Conservation (phyloP, 2,113 vertebrate species). For the Nesospiza acunhae region DNA sequence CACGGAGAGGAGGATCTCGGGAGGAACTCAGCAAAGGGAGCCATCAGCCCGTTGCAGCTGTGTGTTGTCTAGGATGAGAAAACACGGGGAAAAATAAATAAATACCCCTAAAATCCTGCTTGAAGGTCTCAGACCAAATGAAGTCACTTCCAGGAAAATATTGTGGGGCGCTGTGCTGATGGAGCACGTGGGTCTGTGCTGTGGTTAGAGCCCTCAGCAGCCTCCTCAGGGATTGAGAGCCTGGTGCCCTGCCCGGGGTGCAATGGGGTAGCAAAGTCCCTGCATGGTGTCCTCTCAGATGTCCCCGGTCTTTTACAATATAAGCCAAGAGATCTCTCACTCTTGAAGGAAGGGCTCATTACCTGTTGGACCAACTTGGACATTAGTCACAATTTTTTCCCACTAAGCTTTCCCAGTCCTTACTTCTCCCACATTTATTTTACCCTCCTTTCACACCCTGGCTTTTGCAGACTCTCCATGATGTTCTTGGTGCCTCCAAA, state of each 20-base stretch:
- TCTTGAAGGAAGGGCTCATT: not conserved
- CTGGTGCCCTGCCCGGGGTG: rapidly evolving
- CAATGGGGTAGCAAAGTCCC: not conserved
- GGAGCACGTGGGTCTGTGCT: not conserved
- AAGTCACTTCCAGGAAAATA: conserved; percentile 60
- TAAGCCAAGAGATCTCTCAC: not conserved
- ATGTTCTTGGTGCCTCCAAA: not conserved
- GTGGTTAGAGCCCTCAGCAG: not conserved
- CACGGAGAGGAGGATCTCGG: not conserved
- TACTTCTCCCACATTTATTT: not conserved
- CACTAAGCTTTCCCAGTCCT: not conserved
- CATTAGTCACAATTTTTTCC: not conserved
- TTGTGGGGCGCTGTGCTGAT: rapidly evolving
- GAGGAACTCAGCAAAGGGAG: conserved; percentile 43
- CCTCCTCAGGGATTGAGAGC: not conserved
- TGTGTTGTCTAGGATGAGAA: conserved; percentile 37
- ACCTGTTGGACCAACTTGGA: not conserved
- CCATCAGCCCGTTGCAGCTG: conserved; percentile 41
- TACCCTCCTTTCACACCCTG: not conserved
- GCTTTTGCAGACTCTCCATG: not conserved
- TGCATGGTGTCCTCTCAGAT: not conserved
- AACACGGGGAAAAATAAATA: conserved; percentile 21
- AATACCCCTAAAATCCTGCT: conserved; percentile 15
- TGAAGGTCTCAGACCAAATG: conserved; percentile 13
- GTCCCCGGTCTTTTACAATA: not conserved